phyloP scores from a whole-genome alignment of 2,888 invertebrate genomes.

The Thumatha senex region DNA sequence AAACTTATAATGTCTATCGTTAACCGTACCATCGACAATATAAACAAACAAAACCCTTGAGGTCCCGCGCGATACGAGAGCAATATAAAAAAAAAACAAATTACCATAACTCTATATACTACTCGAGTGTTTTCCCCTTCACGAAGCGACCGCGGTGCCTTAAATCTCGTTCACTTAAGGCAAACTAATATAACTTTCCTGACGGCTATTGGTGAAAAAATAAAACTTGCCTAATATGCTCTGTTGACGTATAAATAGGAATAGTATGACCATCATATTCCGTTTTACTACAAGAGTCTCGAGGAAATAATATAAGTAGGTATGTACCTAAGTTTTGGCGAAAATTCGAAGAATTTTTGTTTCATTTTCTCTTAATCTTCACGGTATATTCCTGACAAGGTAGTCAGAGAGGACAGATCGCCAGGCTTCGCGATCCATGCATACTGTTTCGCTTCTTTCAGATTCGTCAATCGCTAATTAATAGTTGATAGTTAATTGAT shows the following conservation, averaged over 20 bases:
- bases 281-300: background rate
- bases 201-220: constrained; percentile 38
- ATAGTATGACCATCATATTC: constrained; percentile 3
- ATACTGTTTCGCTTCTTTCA: too few relatives aligned
- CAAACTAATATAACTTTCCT: constrained; percentile 50
- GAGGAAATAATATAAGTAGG: too few relatives aligned
- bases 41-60: constrained; percentile 6
- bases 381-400: too few relatives aligned
- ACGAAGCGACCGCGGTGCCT: constrained; percentile 7
- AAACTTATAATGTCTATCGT: background rate
- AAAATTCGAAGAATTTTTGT: too few relatives aligned
- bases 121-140: constrained; percentile 14
- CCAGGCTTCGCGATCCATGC: too few relatives aligned
- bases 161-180: constrained; percentile 36
- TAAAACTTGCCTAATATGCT: constrained; percentile 28
- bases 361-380: too few relatives aligned
- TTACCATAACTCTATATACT: constrained; percentile 21
- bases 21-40: background rate
- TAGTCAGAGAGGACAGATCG: too few relatives aligned
- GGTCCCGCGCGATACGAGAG: constrained; percentile 7
- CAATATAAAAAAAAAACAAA: constrained; percentile 8
- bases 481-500: too few relatives aligned
- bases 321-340: too few relatives aligned
- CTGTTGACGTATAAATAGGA: constrained; percentile 29
- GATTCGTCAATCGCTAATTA: too few relatives aligned